Percentiles rank a stretch among this genome's conserved stretches.
Conservation (phyloP, 1,140 invertebrate genomes). For the Fopius arisanus region DNA sequence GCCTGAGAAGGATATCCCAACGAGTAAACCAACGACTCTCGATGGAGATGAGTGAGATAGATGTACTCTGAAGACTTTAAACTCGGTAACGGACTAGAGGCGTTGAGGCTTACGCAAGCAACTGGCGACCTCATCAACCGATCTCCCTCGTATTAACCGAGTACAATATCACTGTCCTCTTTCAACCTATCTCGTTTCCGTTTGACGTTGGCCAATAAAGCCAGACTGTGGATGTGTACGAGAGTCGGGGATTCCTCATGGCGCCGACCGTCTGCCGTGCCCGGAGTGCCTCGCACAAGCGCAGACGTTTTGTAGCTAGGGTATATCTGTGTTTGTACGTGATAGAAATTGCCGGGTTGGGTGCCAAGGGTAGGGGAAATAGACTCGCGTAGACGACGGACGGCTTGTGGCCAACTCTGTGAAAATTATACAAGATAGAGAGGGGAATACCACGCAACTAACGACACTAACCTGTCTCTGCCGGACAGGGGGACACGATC, state of each 20-base stretch:
- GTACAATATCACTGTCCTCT: background rate
- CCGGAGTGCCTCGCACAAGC: constrained; percentile 16
- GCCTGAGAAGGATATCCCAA: background rate
- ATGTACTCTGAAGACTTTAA: background rate
- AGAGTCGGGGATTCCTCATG: constrained; percentile 34
- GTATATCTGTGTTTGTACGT: background rate
- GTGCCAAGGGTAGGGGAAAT: background rate
- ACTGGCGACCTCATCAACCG: background rate
- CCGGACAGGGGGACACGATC: constrained; percentile 16
- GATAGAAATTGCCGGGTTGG: background rate
- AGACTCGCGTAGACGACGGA: constrained; percentile 22
- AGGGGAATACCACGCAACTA: background rate
- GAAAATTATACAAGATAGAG: background rate
- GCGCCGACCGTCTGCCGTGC: constrained; percentile 36
- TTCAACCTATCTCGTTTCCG: constrained; percentile 9
- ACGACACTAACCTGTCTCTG: constrained; percentile 10
- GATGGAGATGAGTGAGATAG: background rate
- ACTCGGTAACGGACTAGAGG: background rate
- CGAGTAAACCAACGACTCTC: background rate
- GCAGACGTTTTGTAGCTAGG: background rate
- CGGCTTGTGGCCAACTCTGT: constrained; percentile 16
- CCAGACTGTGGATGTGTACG: constrained; percentile 7
- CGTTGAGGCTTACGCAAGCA: constrained; percentile 7
- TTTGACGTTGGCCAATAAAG: constrained; percentile 18
- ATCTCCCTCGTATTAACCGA: background rate